Percentiles rank a stretch among this genome's conserved stretches.
Evolutionary conservation across 1,140 invertebrate species (phyloP).

Genomic region (Macrocentrus cingulum): DNA sequence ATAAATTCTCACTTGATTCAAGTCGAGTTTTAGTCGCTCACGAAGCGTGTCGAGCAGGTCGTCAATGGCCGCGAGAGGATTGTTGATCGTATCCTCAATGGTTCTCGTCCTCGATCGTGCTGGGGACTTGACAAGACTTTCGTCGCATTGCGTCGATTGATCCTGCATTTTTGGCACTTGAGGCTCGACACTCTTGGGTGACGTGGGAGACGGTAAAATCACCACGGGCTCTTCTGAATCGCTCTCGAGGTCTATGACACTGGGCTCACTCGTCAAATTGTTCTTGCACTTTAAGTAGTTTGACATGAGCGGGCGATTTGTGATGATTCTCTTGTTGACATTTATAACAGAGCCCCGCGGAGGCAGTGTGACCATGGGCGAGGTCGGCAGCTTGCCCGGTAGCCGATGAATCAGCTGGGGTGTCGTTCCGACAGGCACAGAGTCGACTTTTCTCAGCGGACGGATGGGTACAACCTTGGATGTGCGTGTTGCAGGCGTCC

Average conservation of each 20-base stretch:
- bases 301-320: background rate
- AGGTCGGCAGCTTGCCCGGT: background rate
- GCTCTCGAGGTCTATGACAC: constrained; percentile 51
- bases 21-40: background rate
- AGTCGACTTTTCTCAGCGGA: constrained; percentile 17
- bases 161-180: too few species aligned
- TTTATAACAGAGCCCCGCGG: constrained; percentile 12
- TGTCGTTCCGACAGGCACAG: constrained; percentile 10
- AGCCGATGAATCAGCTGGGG: background rate
- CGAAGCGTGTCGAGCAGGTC: constrained; percentile 7
- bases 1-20: background rate
- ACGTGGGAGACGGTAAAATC: too few species aligned
- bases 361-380: constrained; percentile 49
- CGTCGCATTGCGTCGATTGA: background rate
- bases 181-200: too few species aligned
- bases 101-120: background rate
- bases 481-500: constrained; percentile 22
- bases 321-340: background rate
- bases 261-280: constrained; percentile 26
- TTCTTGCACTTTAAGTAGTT: constrained; percentile 1
- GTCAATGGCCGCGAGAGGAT: constrained; percentile 16
- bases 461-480: constrained; percentile 15
- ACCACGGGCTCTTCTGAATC: constrained; percentile 35
- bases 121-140: background rate
- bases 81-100: constrained; percentile 8